Evolutionary conservation across 2,113 vertebrate species (phyloP), one percentile per base, ranked within the genome.

Genomic region (Taxidea taxus): DNA sequence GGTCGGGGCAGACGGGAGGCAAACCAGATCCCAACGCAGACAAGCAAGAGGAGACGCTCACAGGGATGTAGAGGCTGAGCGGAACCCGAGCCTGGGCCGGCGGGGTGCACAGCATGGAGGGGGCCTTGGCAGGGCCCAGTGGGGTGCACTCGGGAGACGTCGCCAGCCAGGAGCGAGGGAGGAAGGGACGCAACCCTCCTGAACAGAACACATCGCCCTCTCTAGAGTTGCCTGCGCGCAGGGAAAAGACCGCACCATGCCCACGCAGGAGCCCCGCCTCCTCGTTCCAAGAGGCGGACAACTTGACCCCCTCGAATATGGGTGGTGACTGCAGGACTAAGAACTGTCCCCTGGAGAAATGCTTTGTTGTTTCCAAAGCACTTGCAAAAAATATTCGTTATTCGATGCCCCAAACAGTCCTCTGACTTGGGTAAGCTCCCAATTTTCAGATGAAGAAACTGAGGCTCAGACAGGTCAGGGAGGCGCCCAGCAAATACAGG

Each of bases 191-290:
- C 10, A 3, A 9, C 3, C 4, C 15, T 60, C 23, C 39, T 0
- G 18, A 39, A 14, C 11, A 7, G 42, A 34, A 1, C 2, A 29
- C 83, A 4, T 9, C 11, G 4, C 12, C 25, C 3, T 0, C 18
- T 44, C 27, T 82, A 20, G 58, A 5, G 39, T 23, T 16, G 27
- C n/a, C 62, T 16, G 72, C 1, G 2, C 6, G 16, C 64, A 16
- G 58, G 18, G 27, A 27, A 54, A 91, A 3, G 64, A 9, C 31
- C 0, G 2, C 0, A 37, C 11, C 39, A 0, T 1, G 39, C 15
- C 27, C 1, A 0, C 0, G 37, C 44, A 13, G 6, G 29, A 13
- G 92, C 27, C 23, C 9, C 13, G 2, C n/a, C 0, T 2, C 13
- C 68, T 75, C 37, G 16, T n/a, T 20, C 90, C 4, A 39, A 29